A percentile compares a stretch with the other conserved stretches of the same genome.
Evolutionary conservation across 2,797 vertebrate species (phyloP).

Genomic region (Thaleichthys pacificus): DNA sequence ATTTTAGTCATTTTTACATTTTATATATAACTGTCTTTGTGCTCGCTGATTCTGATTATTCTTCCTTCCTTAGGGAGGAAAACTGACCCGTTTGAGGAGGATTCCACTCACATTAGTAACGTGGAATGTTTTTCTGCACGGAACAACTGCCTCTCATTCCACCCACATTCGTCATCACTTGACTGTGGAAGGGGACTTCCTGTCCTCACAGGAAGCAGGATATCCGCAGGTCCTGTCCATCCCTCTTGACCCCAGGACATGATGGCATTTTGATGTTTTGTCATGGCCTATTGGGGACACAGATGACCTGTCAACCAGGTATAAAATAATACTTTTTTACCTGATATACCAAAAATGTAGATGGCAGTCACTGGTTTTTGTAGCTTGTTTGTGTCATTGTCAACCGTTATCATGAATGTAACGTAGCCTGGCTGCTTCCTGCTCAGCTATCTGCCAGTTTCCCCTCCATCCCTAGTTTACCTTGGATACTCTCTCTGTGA

Average conservation of each 20-base stretch:
- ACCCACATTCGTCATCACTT: constrained; percentile 40
- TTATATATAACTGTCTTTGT: too few species aligned
- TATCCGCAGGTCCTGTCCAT: constrained; percentile 58
- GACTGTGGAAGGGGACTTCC: constrained; percentile 55
- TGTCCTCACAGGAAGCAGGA: constrained; percentile 64
- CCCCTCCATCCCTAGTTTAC: constrained; percentile 54
- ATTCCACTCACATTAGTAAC: neutral
- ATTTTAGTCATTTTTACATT: too few species aligned
- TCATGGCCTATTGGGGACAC: neutral
- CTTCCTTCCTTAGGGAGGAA: too few species aligned
- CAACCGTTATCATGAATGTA: neutral
- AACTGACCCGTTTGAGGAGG: too few species aligned
- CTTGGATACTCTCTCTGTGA: constrained; percentile 19
- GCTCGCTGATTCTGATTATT: neutral
- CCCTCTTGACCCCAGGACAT: constrained; percentile 38
- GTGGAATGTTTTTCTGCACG: neutral
- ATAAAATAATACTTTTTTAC: too few species aligned
- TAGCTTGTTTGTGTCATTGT: too few species aligned
- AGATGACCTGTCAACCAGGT: too few species aligned
- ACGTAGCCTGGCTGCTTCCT: constrained; percentile 40
- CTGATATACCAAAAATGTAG: too few species aligned
- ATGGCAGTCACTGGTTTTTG: neutral
- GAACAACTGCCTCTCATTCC: constrained; percentile 6
- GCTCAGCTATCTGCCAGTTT: constrained; percentile 30
- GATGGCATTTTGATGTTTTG: constrained; percentile 16